phyloP scores from a whole-genome alignment of 2,113 vertebrate genomes.

The Mionectes macconnelli region DNA sequence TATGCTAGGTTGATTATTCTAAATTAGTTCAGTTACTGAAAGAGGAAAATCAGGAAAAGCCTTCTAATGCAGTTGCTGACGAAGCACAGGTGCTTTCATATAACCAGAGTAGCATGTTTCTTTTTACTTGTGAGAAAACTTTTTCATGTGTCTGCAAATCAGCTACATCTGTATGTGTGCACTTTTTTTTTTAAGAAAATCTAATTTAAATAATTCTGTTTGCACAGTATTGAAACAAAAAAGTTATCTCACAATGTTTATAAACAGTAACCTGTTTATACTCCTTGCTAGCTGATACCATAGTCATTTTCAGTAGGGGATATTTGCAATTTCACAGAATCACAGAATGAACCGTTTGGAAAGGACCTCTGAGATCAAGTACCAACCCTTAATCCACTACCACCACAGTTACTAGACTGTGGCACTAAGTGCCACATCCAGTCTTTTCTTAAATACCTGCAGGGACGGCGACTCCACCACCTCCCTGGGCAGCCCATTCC shows the following conservation, averaged over 20 bases:
- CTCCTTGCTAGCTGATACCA: background rate
- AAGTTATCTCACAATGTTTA: background rate
- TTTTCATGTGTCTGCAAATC: background rate
- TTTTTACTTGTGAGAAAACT: background rate
- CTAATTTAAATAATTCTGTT: background rate
- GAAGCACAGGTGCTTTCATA: background rate
- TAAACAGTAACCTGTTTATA: background rate
- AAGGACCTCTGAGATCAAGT: too few relatives aligned
- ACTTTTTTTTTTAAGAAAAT: background rate
- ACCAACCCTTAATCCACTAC: too few relatives aligned
- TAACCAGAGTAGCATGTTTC: background rate
- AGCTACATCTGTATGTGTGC: background rate
- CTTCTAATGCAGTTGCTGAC: background rate
- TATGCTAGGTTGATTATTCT: background rate
- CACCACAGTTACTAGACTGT: too few relatives aligned
- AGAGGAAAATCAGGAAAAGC: background rate
- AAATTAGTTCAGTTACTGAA: background rate
- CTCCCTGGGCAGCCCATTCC: too few relatives aligned
- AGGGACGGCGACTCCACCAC: too few relatives aligned
- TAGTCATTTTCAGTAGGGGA: background rate
- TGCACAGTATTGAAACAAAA: background rate
- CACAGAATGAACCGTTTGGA: too few relatives aligned
- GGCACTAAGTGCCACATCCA: too few relatives aligned
- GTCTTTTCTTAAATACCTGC: too few relatives aligned
- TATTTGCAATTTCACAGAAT: too few relatives aligned